phyloP scores from a whole-genome alignment of 2,113 vertebrate species.

The western clawed frog (Xenopus tropicalis) region UCB_Xtro_10.0 CM004443.2:136443501-136444000 shows the following conservation, averaged over 20 bases:
- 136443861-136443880: neutral
- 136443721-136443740: neutral
- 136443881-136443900: neutral
- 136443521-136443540: constrained; percentile 38
- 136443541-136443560: constrained; percentile 35
- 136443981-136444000: neutral
- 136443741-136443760: constrained; percentile 1
- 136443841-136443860: constrained; percentile 5
- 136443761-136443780: constrained; percentile 11
- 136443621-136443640: neutral
- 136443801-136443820: constrained; percentile 28
- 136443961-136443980: neutral
- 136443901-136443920: neutral
- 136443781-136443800: constrained; percentile 29
- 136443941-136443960: constrained; percentile 1
- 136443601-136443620: constrained; percentile 6
- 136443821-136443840: constrained; percentile 1
- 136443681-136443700: neutral
- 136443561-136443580: constrained; percentile 1
- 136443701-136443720: neutral
- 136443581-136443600: neutral
- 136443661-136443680: neutral
- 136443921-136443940: neutral
- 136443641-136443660: neutral
- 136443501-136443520: constrained; percentile 40